These are phyloP conservation scores for Alloplasta piceator DNA, from an alignment of 2,888 invertebrate species.

Conservation along the genomic window DNA sequence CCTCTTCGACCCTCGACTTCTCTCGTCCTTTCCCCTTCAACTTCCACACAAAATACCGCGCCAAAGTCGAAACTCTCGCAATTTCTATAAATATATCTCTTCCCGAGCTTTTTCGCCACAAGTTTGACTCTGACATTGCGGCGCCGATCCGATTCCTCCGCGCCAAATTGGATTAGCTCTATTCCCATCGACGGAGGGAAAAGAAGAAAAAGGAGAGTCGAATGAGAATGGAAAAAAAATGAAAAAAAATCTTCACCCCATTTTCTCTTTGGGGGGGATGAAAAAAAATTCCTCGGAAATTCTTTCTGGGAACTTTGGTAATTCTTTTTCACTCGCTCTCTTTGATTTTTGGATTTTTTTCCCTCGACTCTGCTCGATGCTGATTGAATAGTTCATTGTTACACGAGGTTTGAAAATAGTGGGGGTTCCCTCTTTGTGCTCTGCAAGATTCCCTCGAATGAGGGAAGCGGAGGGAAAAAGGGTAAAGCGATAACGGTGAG, in stretches of 20 bases:
- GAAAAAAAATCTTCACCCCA: slow-evolving; percentile 36
- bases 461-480: background rate
- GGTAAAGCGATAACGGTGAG: background rate
- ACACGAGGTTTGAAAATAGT: background rate
- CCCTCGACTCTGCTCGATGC: slow-evolving; percentile 19
- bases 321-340: slow-evolving; percentile 7
- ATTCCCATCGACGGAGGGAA: slow-evolving; percentile 32
- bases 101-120: slow-evolving; percentile 35
- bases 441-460: background rate
- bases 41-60: background rate
- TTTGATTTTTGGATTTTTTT: slow-evolving; percentile 39
- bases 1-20: slow-evolving; percentile 19
- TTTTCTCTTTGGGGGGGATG: slow-evolving; percentile 8
- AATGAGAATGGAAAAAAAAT: too few relatives aligned
- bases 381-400: slow-evolving; percentile 32
- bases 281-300: slow-evolving; percentile 37
- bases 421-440: background rate
- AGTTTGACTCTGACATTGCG: slow-evolving; percentile 66
- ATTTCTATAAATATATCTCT: slow-evolving; percentile 60
- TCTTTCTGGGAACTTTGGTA: slow-evolving; percentile 22
- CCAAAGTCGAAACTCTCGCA: slow-evolving; percentile 43
- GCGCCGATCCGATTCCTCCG: slow-evolving; percentile 61
- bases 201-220: background rate
- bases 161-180: slow-evolving; percentile 64
- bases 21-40: slow-evolving; percentile 2